Base-by-base conservation (phyloP, 2,113 vertebrate genomes). In the Vidua chalybeata region DNA sequence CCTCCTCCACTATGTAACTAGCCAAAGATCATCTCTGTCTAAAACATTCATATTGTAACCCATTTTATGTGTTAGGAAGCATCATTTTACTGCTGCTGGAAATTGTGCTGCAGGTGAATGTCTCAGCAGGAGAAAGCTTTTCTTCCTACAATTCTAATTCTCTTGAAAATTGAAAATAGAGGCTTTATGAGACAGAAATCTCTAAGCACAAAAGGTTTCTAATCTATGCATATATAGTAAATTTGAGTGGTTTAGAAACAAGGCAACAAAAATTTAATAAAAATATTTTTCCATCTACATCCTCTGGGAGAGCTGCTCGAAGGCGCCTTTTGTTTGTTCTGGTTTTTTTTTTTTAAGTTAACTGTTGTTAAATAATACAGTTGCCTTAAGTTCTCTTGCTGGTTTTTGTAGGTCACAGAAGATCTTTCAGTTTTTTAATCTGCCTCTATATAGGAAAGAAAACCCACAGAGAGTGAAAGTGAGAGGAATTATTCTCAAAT, bases 331-430 rank as follows among this genome's bases (percentile, higher is more conserved):
- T 64, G 10, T 37, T 52, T 46, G 16, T 19, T n/a, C 55, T 41
- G 10, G 5, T 4, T 10, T 43, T 67, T 59, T 35, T 49, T 61
- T 49, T 33, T 35, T 46, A 13, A 48, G 13, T 33, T 91, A 92
- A 33, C 56, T 54, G 37, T 88, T 91, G 31, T 81, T 87, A 90
- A 90, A 83, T 95, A 89, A 89, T 67, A 27, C 31, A 55, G 24
- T 89, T 90, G 51, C 63, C 33, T 43, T n/a, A 61, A 88, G 43
- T 96, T 85, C 13, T 73, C 35, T 52, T 77, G 27, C 59, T 1
- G 1, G 7, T 41, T 96, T 96, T 90, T 96, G 59, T 96, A 94
- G 94, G 87, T 96, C 87, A 94, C 28, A 46, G 56, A 83, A 56
- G 15, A 45, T 66, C 35, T 62, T 80, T 39, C 49, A 64, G 35